phyloP scores from a whole-genome alignment of 2,797 vertebrate genomes.

The Lemur catta region DNA sequence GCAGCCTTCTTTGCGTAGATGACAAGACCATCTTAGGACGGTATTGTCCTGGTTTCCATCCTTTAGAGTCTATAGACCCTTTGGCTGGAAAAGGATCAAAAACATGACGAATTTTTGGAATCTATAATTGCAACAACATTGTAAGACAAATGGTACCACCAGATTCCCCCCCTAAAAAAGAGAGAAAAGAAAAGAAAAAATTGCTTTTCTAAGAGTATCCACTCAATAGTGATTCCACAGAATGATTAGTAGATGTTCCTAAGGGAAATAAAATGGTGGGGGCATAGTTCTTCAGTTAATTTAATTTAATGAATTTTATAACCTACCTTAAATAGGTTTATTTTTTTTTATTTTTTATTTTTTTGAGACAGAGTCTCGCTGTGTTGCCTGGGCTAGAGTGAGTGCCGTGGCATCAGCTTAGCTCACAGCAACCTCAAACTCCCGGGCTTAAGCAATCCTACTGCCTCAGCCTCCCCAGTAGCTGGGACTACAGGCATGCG shows the following conservation, averaged over 20 bases:
- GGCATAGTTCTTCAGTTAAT: background rate
- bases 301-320: background rate
- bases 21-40: background rate
- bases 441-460: too few relatives aligned
- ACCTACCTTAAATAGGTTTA: background rate
- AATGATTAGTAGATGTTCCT: background rate
- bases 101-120: background rate
- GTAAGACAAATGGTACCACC: background rate
- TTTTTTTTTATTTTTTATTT: too few relatives aligned
- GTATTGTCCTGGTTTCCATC: background rate
- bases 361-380: too few relatives aligned
- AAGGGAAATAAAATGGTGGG: background rate
- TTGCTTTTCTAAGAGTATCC: background rate
- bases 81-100: background rate
- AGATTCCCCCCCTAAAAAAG: background rate
- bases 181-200: background rate
- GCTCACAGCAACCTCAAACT: too few relatives aligned
- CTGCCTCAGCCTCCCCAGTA: too few relatives aligned
- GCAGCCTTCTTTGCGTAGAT: background rate
- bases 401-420: too few relatives aligned
- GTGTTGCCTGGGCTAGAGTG: too few relatives aligned
- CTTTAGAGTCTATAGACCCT: background rate
- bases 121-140: background rate
- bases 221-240: background rate
- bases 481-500: too few relatives aligned